Conservation (phyloP, 1,140 invertebrate species). For the Rhizoglyphus robini region DNA sequence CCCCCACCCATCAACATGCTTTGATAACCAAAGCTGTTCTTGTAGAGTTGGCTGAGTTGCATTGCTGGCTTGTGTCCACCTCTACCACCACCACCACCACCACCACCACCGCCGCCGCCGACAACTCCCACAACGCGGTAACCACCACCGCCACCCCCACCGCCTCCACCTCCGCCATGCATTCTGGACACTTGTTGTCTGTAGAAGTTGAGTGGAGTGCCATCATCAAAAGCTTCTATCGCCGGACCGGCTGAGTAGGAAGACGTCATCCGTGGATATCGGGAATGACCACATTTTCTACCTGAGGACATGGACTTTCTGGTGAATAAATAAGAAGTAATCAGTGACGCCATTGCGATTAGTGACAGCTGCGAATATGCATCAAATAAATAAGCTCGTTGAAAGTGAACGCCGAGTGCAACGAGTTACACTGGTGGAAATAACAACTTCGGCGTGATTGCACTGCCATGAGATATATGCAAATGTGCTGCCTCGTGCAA, state of each 20-base stretch:
- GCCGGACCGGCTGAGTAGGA: not conserved
- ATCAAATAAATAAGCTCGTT: not conserved
- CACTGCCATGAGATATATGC: too few species aligned
- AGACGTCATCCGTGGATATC: not conserved
- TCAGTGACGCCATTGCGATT: not conserved
- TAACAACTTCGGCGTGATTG: too few species aligned
- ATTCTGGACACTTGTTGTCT: conserved; percentile 3
- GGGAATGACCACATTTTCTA: not conserved
- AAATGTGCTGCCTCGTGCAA: too few species aligned
- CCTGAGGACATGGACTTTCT: not conserved
- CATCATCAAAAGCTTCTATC: conserved; percentile 12
- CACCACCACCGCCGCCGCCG: not conserved
- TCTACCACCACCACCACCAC: not conserved
- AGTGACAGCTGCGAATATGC: not conserved
- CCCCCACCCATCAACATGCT: conserved; percentile 12
- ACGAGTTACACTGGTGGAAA: too few species aligned
- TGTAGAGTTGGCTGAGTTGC: not conserved
- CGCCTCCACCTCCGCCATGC: not conserved
- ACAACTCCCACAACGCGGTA: not conserved
- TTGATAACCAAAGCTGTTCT: conserved; percentile 6
- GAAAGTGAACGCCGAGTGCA: too few species aligned
- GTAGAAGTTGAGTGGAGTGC: conserved; percentile 9
- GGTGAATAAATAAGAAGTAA: not conserved
- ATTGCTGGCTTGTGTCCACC: not conserved
- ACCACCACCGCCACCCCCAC: not conserved